Evolutionary conservation across 2,888 invertebrate species (phyloP).

Genomic region (Zygogramma bicolorata): DNA sequence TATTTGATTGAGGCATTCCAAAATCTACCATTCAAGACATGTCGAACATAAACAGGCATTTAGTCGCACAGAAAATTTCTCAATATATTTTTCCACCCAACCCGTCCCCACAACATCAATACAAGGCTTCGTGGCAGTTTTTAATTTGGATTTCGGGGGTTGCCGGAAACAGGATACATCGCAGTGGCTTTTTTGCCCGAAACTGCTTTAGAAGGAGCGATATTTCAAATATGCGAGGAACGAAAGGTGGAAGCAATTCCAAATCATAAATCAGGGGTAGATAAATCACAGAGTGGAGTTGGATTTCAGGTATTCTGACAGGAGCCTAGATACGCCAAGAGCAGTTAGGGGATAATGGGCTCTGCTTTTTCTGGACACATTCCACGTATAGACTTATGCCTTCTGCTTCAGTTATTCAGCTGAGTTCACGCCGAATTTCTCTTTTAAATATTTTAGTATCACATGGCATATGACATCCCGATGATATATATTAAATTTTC

Average conservation of each 20-base stretch:
- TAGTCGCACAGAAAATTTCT: background rate
- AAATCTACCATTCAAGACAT: no score
- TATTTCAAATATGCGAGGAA: slow-evolving; percentile 7
- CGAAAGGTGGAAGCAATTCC: background rate
- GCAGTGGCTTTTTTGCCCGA: background rate
- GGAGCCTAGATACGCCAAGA: background rate
- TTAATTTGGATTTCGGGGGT: slow-evolving; percentile 3
- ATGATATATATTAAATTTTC: no score
- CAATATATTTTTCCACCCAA: background rate
- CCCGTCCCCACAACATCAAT: background rate
- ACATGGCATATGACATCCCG: no score
- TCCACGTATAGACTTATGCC: background rate
- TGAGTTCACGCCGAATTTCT: no score
- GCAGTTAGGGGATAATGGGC: background rate
- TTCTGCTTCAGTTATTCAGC: no score
- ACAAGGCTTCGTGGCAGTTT: background rate
- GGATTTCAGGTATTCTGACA: slow-evolving; percentile 12
- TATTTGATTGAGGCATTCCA: no score
- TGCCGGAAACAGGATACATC: slow-evolving; percentile 3
- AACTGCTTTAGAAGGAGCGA: slow-evolving; percentile 11
- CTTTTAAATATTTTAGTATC: no score
- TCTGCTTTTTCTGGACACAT: background rate
- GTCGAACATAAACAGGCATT: no score
- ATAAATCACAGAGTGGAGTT: slow-evolving; percentile 11
- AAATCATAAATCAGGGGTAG: slow-evolving; percentile 15